Conservation (phyloP, 2,113 vertebrate genomes). For the Mastomys coucha region DNA sequence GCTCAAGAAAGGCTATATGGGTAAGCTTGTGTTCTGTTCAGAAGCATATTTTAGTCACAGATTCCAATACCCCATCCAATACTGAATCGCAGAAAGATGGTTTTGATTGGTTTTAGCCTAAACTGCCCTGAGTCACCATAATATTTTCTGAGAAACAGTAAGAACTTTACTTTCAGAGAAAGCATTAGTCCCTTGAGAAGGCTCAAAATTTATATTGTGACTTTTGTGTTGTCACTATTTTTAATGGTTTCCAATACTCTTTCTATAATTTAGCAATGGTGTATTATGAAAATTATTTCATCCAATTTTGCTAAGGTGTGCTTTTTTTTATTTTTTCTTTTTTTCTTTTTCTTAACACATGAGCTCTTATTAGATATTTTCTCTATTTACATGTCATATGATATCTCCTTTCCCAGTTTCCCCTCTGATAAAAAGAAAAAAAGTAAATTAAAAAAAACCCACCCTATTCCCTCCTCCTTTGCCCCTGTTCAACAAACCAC, state of each 20-base stretch:
- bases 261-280: background rate
- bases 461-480: no score
- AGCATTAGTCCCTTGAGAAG: background rate
- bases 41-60: conserved; percentile 70
- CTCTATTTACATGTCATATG: no score
- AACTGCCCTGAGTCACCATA: conserved; percentile 6
- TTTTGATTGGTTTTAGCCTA: conserved; percentile 64
- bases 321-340: background rate
- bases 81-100: conserved; percentile 61
- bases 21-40: conserved; percentile 51
- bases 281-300: background rate
- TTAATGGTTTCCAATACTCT: background rate
- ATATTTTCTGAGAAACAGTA: conserved; percentile 65
- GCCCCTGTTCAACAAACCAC: no score
- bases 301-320: background rate
- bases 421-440: no score
- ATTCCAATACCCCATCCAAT: conserved; percentile 64
- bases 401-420: no score
- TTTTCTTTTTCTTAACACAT: no score
- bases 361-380: no score
- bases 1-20: conserved; percentile 47
- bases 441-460: no score
- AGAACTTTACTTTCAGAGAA: conserved; percentile 25
- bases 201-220: conserved; percentile 26
- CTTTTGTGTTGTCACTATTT: background rate